Evolutionary conservation across 2,113 vertebrate genomes (phyloP), one percentile per base, ranked within the genome.

Genomic region (Argyrosomus japonicus): DNA sequence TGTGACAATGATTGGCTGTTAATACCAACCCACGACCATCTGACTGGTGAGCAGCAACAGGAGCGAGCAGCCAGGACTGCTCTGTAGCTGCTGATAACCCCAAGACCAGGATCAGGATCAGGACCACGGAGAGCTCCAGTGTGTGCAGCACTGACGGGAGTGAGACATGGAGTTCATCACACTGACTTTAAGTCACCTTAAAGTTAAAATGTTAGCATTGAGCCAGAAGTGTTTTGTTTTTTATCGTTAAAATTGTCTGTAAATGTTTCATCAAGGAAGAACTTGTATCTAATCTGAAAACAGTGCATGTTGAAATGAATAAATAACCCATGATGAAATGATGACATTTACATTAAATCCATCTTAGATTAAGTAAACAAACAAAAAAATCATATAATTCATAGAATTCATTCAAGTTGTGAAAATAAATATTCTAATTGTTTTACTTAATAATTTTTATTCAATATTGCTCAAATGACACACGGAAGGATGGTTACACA

Each of bases 61-160:
- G 13, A 48, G 43, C 4, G 13, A 21, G 19, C 10, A 65, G 47
- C 1, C 4, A 10, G 18, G 4, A 61, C 71, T 25, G 15, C 6
- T 60, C 15, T 19, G 3, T 4, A 15, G 13, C 9, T 19, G 54
- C n/a, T 27, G 54, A 36, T 8, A 36, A 36, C 36, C 36, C 36
- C 14, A 3, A 6, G 10, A 6, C 25, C 54, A 27, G 23, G 43
- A 25, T 68, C 70, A 81, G 32, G 32, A 36, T 36, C 32, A 36
- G 70, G 5, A 75, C 79, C 79, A 81, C 5, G 63, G 79, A 82
- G 3, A 82, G 79, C 63, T 75, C 79, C 71, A 18, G 60, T 32
- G 36, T 48, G 43, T 21, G 17, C 40, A 17, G 11, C 14, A 14
- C n/a, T 18, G 43, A 5, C 64, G 48, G 45, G 5, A 23, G 43